phyloP scores from a whole-genome alignment of 1,140 invertebrate species.

The Chlorops oryzae region DNA sequence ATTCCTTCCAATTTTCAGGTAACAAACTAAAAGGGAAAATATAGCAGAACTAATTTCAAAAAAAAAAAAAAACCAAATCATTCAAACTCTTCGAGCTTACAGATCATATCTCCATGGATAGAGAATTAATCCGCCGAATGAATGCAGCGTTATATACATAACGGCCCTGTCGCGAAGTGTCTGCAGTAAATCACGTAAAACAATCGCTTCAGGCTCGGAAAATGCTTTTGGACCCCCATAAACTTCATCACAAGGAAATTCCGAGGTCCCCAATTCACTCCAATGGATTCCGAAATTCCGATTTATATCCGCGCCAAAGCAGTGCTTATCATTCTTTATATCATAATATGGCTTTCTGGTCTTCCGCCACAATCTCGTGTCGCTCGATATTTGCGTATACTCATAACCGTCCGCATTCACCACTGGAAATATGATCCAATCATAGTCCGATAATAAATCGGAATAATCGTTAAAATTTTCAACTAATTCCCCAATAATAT shows the following conservation, averaged over 20 bases:
- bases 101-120: conserved; percentile 66
- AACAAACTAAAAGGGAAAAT: conserved; percentile 23
- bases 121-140: conserved; percentile 58
- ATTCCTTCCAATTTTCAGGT: conserved; percentile 40
- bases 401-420: conserved; percentile 52
- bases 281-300: conserved; percentile 62
- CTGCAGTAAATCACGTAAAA: conserved; percentile 47
- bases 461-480: conserved; percentile 48
- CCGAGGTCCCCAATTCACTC: conserved; percentile 59
- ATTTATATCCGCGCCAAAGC: conserved; percentile 58
- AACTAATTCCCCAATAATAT: conserved; percentile 56
- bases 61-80: too few relatives aligned
- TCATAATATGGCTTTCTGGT: conserved; percentile 43
- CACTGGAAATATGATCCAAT: conserved; percentile 56
- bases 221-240: conserved; percentile 63
- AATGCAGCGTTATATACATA: conserved; percentile 65
- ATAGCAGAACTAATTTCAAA: too few relatives aligned
- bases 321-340: conserved; percentile 31
- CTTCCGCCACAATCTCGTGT: conserved; percentile 52
- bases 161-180: conserved; percentile 52
- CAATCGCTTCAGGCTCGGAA: conserved; percentile 62
- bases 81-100: too few relatives aligned
- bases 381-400: conserved; percentile 34
- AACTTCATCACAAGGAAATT: conserved; percentile 56
- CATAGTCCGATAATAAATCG: conserved; percentile 50